Evolutionary conservation across 1,140 invertebrate species (phyloP).

Genomic region (Ladona fulva): DNA sequence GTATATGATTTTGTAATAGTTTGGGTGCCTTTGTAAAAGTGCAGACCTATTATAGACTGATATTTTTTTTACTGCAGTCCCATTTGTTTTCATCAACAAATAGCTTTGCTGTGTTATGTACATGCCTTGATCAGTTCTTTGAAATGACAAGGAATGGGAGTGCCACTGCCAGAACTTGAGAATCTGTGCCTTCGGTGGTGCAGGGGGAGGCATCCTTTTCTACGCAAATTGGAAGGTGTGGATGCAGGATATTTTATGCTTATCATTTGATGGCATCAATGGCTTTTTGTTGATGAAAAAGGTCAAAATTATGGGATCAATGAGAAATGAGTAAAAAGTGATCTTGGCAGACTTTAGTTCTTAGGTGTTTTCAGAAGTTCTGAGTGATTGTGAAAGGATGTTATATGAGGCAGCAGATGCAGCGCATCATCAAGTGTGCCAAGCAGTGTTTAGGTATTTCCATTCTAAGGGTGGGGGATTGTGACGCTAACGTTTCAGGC

Average conservation of each 20-base stretch:
- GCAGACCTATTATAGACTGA: conserved; percentile 9
- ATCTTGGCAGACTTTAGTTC: conserved; percentile 1
- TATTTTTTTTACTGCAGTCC: conserved; percentile 1
- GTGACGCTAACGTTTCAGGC: neutral
- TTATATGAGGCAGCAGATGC: neutral
- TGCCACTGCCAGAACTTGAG: too few relatives aligned
- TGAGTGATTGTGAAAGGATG: neutral
- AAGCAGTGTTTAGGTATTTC: neutral
- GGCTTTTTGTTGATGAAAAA: conserved; percentile 6
- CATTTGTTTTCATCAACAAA: conserved; percentile 4
- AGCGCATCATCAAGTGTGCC: neutral
- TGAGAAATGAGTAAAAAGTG: neutral
- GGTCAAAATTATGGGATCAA: neutral
- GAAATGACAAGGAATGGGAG: neutral
- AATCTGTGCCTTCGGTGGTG: too few relatives aligned
- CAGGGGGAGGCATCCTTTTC: neutral
- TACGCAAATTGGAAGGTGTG: neutral
- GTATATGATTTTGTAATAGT: conserved; percentile 8
- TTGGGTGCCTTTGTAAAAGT: conserved; percentile 5
- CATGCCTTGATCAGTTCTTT: neutral
- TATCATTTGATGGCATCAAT: neutral
- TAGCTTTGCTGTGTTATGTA: neutral
- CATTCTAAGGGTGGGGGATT: neutral
- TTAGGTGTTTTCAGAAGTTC: neutral
- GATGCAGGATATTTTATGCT: neutral